phyloP scores from a whole-genome alignment of 2,888 invertebrate genomes.

The Volucella zonaria region DNA sequence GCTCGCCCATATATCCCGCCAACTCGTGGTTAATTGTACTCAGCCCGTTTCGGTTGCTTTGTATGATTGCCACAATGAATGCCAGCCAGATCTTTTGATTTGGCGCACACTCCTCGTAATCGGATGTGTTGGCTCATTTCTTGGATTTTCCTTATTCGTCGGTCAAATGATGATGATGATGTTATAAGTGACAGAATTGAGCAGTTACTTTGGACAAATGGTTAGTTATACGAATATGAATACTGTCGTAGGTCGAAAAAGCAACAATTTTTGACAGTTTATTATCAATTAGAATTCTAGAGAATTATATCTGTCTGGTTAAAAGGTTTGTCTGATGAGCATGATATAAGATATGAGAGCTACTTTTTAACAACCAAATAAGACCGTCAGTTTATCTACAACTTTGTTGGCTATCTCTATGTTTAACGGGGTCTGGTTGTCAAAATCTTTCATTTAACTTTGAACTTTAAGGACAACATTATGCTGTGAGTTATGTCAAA shows the following conservation, averaged over 20 bases:
- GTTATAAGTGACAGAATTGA: conserved; percentile 64
- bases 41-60: conserved; percentile 60
- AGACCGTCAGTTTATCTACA: too few species aligned
- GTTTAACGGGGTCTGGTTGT: too few species aligned
- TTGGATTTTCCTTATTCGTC: conserved; percentile 46
- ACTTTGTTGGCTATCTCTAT: too few species aligned
- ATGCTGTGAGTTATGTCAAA: too few species aligned
- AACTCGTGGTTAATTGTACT: conserved; percentile 72
- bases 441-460: too few species aligned
- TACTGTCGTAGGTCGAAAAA: conserved; percentile 49
- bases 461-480: too few species aligned
- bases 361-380: too few species aligned
- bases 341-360: too few species aligned
- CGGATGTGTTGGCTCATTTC: conserved; percentile 31
- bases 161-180: conserved; percentile 54
- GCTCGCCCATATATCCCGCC: conserved; percentile 73
- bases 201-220: conserved; percentile 67
- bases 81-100: conserved; percentile 22
- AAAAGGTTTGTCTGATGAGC: too few species aligned
- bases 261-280: conserved; percentile 35
- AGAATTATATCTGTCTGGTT: too few species aligned
- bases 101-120: conserved; percentile 51
- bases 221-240: conserved; percentile 16
- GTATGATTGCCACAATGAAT: conserved; percentile 50
- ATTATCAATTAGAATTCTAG: conserved; percentile 32